These are phyloP conservation scores for Gryllus longicercus DNA, from an alignment of 2,888 invertebrate genomes.

Conservation along the genomic window DNA sequence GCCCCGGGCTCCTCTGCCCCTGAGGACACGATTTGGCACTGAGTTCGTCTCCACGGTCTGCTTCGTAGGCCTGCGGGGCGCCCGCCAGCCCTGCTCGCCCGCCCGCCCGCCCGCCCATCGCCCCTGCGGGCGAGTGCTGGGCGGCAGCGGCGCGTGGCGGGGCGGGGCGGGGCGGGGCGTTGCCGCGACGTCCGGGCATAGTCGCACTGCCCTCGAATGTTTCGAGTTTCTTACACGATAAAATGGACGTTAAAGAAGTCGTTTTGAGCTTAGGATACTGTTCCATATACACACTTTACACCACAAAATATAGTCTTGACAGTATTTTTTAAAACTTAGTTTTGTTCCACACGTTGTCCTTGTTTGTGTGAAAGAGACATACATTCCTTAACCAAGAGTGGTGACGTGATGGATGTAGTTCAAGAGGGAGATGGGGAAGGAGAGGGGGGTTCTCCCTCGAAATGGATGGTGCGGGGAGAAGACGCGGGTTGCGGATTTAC, in stretches of 20 bases:
- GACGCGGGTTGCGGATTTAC: background rate
- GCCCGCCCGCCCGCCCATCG: no score
- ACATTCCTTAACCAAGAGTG: background rate
- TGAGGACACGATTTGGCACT: background rate
- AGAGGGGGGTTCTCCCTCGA: background rate
- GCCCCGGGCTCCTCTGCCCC: no score
- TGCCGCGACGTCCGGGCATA: background rate
- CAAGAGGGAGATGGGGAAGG: background rate
- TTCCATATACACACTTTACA: conserved; percentile 11
- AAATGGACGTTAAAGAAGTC: conserved; percentile 17
- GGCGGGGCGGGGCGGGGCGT: background rate
- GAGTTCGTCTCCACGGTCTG: background rate
- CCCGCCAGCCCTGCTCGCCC: no score
- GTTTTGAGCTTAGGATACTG: background rate
- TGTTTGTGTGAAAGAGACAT: background rate
- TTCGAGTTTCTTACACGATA: conserved; percentile 3
- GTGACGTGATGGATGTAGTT: background rate
- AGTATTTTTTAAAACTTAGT: background rate
- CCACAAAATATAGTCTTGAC: conserved; percentile 4
- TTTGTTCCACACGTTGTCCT: background rate
- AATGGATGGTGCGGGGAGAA: background rate
- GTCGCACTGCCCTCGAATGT: background rate
- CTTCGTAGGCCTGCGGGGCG: background rate
- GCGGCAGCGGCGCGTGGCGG: no score
- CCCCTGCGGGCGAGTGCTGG: no score